Evolutionary conservation across 2,888 invertebrate species (phyloP), one percentile per base, ranked within the genome.

Genomic region (Hirtodrosophila trivittata): DNA sequence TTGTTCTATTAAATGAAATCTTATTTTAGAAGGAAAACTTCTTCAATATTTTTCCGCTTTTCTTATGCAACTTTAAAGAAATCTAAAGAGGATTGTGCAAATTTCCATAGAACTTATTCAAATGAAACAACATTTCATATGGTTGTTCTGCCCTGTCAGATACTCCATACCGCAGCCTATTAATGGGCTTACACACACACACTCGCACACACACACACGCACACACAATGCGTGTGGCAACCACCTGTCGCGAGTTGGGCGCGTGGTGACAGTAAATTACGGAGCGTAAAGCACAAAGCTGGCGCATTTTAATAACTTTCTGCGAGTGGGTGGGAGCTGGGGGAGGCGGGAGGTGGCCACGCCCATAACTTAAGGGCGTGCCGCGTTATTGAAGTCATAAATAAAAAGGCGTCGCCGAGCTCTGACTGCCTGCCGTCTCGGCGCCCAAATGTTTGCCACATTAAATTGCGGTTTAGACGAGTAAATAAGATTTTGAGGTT

Each of bases 371-470:
- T 21, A 63, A 63, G 67, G 66, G 49, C 47, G 56, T 54, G 67
- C 66, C 75, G 60, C 58, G 78, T 85, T 78, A 83, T 83, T 83
- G 85, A 81, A 86, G 82, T 81, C 85, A 78, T 83, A 83, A 83
- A 83, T 86, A 86, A 86, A 86, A 75, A 66, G 72, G 50, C 38
- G 43, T 55, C 33, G 62, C 52, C 28, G 38, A 45, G 33, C 30
- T 64, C 50, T 33, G 50, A 38, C 37, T 54, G 75, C 56, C 37
- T 54, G 75, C 56, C 63, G 63, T 58, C 57, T 57, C 59, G 56
- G 49, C 28, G 64, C 59, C 47, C 59, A 57, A 69, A 65, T 75
- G 69, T 76, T 66, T 68, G 77, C 81, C 49, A 77, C 82, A 84
- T 86, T 82, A 86, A 84, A 75, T 73, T 83, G 87, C 57, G 85